A percentile compares a stretch with the other conserved stretches of the same genome.
phyloP scores from a whole-genome alignment of 2,888 invertebrate species.

The Tethea ocularis region DNA sequence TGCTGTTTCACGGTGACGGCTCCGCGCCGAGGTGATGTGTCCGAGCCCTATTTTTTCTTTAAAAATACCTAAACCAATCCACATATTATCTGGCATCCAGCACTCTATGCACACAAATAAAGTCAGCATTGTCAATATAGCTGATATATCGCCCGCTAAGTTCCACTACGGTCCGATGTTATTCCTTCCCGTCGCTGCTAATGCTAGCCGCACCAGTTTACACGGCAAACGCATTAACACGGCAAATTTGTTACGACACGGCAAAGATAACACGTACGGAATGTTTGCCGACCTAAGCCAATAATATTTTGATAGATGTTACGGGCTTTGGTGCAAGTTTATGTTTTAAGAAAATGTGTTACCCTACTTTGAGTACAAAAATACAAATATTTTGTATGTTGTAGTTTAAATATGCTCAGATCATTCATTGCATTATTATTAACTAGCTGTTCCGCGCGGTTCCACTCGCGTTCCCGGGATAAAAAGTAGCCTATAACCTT shows the following conservation, averaged over 20 bases:
- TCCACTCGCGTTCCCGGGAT: no score
- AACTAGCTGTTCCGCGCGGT: no score
- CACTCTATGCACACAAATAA: conserved; percentile 14
- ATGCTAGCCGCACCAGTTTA: conserved; percentile 39
- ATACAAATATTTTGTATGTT: neutral
- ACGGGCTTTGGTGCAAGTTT: conserved; percentile 11
- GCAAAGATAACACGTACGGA: conserved; percentile 40
- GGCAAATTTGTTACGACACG: conserved; percentile 44
- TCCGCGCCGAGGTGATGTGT: no score
- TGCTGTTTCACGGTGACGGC: no score
- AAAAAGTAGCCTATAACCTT: no score
- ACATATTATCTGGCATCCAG: neutral
- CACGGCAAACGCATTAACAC: conserved; percentile 55
- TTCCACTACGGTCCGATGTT: conserved; percentile 34
- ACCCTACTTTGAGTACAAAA: neutral
- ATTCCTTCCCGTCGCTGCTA: conserved; percentile 37
- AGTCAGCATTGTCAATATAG: conserved; percentile 34
- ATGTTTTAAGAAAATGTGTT: conserved; percentile 7
- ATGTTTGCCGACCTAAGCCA: conserved; percentile 38
- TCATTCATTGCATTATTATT: no score
- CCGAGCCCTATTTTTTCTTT: neutral
- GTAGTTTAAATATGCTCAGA: no score
- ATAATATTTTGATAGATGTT: conserved; percentile 44
- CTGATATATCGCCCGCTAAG: conserved; percentile 44
- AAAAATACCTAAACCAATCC: neutral